These are phyloP conservation scores for Agrenia bidenticulata DNA, from an alignment of 2,888 invertebrate species.

Conservation along the genomic window DNA sequence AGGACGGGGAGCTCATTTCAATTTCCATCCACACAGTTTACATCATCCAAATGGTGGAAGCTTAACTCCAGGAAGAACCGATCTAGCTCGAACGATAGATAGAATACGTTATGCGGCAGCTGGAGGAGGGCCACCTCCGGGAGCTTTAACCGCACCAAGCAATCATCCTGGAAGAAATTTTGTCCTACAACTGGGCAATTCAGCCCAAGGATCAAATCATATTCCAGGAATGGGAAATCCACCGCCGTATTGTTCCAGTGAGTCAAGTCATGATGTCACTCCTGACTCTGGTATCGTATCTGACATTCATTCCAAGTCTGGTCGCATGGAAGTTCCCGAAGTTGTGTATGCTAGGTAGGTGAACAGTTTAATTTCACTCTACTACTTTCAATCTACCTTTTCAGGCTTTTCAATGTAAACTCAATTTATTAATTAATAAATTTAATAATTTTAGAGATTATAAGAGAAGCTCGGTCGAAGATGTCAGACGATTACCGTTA, in stretches of 20 bases:
- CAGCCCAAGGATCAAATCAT: constrained; percentile 45
- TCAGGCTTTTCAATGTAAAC: constrained; percentile 24
- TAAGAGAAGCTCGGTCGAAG: constrained; percentile 52
- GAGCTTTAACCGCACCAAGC: constrained; percentile 45
- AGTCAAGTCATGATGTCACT: constrained; percentile 53
- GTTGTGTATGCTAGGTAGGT: constrained; percentile 52
- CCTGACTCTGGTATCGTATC: constrained; percentile 53
- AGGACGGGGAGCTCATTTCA: constrained; percentile 48
- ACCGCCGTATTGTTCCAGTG: constrained; percentile 53
- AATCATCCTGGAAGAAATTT: constrained; percentile 52
- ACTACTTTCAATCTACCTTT: too few species aligned
- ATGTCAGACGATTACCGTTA: constrained; percentile 51
- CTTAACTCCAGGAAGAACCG: constrained; percentile 47
- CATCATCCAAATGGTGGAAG: constrained; percentile 46
- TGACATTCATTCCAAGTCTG: constrained; percentile 53
- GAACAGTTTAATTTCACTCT: not conserved
- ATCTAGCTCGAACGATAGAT: constrained; percentile 52
- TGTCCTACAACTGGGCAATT: constrained; percentile 51
- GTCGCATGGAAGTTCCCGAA: constrained; percentile 52
- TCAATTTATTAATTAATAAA: constrained; percentile 25
- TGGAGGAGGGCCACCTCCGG: constrained; percentile 45
- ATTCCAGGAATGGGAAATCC: constrained; percentile 52
- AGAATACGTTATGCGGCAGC: constrained; percentile 53
- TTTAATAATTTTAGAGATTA: constrained; percentile 45
- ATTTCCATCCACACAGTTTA: constrained; percentile 51